Conservation (phyloP, 2,888 invertebrate species). For the Dione vanillae region DNA sequence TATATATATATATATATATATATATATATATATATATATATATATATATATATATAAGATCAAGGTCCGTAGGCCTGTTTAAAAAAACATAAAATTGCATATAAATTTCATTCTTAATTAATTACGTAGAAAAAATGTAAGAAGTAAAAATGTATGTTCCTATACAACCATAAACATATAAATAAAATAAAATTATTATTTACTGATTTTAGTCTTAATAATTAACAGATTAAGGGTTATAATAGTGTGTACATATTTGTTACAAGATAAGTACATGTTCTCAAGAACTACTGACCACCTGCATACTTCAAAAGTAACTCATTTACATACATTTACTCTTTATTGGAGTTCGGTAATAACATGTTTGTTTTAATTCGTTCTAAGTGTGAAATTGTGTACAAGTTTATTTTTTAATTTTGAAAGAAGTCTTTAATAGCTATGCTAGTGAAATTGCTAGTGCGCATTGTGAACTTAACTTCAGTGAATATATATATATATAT, state of each 20-base stretch:
- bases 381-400: conserved; percentile 7
- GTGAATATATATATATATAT: too few relatives aligned
- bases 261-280: not conserved
- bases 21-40: too few relatives aligned
- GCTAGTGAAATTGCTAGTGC: too few relatives aligned
- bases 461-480: too few relatives aligned
- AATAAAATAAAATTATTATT: not conserved
- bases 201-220: not conserved
- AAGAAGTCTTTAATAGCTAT: not conserved
- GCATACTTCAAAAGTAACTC: conserved; percentile 50
- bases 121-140: conserved; percentile 53
- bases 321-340: conserved; percentile 50
- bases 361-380: not conserved
- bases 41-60: too few relatives aligned
- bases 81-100: conserved; percentile 48
- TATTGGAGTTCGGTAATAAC: conserved; percentile 43
- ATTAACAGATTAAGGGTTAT: not conserved
- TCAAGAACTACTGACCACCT: conserved; percentile 46
- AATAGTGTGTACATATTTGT: conserved; percentile 12
- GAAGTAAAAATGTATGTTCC: too few relatives aligned
- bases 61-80: too few relatives aligned
- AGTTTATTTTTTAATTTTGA: not conserved
- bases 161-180: conserved; percentile 2
- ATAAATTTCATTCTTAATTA: conserved; percentile 52
- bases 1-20: too few relatives aligned